Base-by-base conservation (phyloP, 2,888 invertebrate genomes). In the Eucera pruinosa region DNA sequence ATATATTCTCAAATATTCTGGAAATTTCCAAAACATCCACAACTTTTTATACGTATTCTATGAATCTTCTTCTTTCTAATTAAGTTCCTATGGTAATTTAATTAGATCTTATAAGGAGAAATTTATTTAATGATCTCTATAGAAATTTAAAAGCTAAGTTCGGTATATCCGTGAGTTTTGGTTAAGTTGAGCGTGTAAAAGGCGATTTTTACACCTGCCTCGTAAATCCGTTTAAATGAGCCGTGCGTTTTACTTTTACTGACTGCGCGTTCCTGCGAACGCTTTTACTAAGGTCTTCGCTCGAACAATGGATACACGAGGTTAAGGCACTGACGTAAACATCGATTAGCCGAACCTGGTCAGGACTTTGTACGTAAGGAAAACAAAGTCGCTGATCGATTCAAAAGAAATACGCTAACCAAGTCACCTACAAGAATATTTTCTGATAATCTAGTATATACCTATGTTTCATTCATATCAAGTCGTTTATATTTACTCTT, bases 181-280 rank as follows among this genome's bases (percentile, higher is more conserved):
- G n/a, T 7, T 15, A 23, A 55, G 20, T 41, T 7, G 30, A 27
- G 13, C 36, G n/a, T 33, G 36, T 41, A 48, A 55, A 48, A 20
- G 20, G 15, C 30, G 45, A 65, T 75, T 52, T 52, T 57, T 52
- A 66, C 54, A 39, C 36, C 27, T 15, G 9, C 15, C 2, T 54
- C 58, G 30, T 60, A 54, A 75, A 52, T 65, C 41, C 13, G 30
- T 30, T 64, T 33, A 30, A 50, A 57, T 36, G 18, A 41, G 15
- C 45, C 1, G 6, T 58, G 39, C 39, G 62, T 50, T 57, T 74
- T 45, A 57, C 50, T 71, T 74, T 71, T 74, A 64, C 43, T 18
- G 36, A 15, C 47, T n/a, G 41, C 15, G 13, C 4, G 36, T 20
- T 36, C 11, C 20, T 39, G 11, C 2, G 41, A 36, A 1, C 15